Evolutionary conservation across 2,797 vertebrate genomes (phyloP), one percentile per base, ranked within the genome.

Genomic region (Falco biarmicus): DNA sequence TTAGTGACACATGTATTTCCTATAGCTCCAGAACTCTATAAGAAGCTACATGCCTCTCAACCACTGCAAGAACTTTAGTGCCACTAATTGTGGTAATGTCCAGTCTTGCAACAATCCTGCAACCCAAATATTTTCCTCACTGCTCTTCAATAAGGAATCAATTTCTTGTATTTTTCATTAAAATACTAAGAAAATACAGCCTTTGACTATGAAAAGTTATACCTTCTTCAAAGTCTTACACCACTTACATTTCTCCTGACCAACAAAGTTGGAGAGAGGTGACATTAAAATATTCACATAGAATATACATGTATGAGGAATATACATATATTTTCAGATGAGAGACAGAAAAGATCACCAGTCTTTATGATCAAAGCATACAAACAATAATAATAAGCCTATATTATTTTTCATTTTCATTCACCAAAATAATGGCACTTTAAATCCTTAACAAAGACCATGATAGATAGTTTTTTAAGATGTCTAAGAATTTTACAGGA

Each of bases 21-120:
- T 37, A 25, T 37, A 70, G 41, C 86, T 96, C 48, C 60, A 53
- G 47, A 76, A 63, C 75, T 50, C 45, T 75, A 5, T 31, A 91
- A 70, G 45, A 92, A 97, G 84, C 50, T 66, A 45, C 4, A 3
- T 17, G 85, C 41, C 31, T 97, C 53, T 50, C 21, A 48, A 24
- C 32, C 31, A 71, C 1, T 60, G 10, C 77, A 87, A 51, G 71
- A 93, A 91, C 41, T 61, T 89, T 70, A 51, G 24, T 34, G n/a
- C 76, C 53, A 29, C 76, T 70, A 75, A 69, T 64, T 90, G 69
- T 77, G 39, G 76, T 69, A 90, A 92, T 18, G 68, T 39, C 82
- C 32, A 69, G 12, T 89, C 92, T 94, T 94, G 64, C 69, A 95
- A 92, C 45, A 54, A 87, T 45, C 61, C 60, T 17, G 29, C n/a